Percentiles rank a stretch among this genome's conserved stretches.
Conservation (phyloP, 1,140 invertebrate genomes). For the Achatina immaculata region DNA sequence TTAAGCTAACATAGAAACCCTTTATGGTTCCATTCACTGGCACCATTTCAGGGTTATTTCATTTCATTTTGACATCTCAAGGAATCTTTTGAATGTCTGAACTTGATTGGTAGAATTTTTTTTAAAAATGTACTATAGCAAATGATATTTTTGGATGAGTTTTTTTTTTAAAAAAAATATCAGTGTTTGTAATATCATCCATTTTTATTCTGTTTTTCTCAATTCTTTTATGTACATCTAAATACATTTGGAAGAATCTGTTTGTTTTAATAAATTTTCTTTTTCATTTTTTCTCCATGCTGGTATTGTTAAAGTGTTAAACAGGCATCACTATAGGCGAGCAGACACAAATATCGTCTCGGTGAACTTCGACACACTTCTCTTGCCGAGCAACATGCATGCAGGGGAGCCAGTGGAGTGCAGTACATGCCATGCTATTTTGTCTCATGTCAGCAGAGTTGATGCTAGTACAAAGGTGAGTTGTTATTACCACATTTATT, state of each 20-base stretch:
- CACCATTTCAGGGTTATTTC: too few relatives aligned
- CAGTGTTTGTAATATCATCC: too few relatives aligned
- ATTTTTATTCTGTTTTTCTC: not conserved
- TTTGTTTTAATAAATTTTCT: not conserved
- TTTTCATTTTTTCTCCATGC: not conserved
- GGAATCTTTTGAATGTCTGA: too few relatives aligned
- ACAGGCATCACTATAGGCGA: conserved; percentile 47
- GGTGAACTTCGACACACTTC: conserved; percentile 61
- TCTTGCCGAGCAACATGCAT: conserved; percentile 65
- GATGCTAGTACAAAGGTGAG: conserved; percentile 39
- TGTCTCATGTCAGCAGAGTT: conserved; percentile 62
- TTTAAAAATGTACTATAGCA: too few relatives aligned
- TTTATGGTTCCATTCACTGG: too few relatives aligned
- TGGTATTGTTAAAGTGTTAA: not conserved
- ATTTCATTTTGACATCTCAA: too few relatives aligned
- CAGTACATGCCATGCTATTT: conserved; percentile 55
- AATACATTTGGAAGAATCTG: not conserved
- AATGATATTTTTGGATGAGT: too few relatives aligned
- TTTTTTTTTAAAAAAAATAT: too few relatives aligned
- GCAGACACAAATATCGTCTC: conserved; percentile 69
- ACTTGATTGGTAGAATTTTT: too few relatives aligned
- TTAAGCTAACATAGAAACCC: too few relatives aligned
- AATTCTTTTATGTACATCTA: not conserved
- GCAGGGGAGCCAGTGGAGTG: conserved; percentile 66
- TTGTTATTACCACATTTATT: conserved; percentile 46